Percentiles rank a stretch among this genome's conserved stretches.
Evolutionary conservation across 2,888 invertebrate species (phyloP).

Genomic region (Sabatieria punctata): DNA sequence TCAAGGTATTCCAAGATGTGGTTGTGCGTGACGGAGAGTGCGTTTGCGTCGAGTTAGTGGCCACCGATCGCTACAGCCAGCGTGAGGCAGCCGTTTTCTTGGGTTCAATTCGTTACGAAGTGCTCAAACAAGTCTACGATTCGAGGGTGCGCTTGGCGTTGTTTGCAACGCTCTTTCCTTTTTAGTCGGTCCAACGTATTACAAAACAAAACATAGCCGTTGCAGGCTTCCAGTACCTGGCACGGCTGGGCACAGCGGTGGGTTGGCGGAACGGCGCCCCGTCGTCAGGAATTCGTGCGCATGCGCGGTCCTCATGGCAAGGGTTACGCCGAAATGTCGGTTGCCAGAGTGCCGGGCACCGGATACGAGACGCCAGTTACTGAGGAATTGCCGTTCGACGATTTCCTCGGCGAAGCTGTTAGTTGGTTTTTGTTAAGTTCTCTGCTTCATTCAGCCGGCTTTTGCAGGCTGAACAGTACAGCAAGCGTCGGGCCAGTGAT

Average conservation of each 20-base stretch:
- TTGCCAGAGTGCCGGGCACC: conserved; percentile 44
- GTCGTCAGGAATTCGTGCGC: conserved; percentile 87
- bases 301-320: conserved; percentile 95
- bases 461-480: conserved; percentile 10
- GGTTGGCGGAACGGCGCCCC: conserved; percentile 30
- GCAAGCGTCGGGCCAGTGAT: conserved; percentile 22
- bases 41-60: conserved; percentile 93
- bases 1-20: conserved; percentile 76
- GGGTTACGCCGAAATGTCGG: conserved; percentile 90
- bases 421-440: neutral
- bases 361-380: conserved; percentile 87
- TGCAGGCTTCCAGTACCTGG: conserved; percentile 27
- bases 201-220: neutral
- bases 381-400: conserved; percentile 40
- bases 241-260: conserved; percentile 29
- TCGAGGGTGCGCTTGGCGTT: conserved; percentile 50
- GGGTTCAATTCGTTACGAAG: conserved; percentile 92
- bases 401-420: conserved; percentile 14
- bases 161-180: neutral
- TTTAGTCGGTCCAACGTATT: neutral
- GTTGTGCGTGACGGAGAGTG: conserved; percentile 92
- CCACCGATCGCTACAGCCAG: conserved; percentile 58
- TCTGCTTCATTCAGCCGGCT: neutral
- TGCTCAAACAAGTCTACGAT: conserved; percentile 87
- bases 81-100: conserved; percentile 87